Percentiles rank a stretch among this genome's conserved stretches.
phyloP scores from a whole-genome alignment of 1,140 invertebrate genomes.

The Belonocnema kinseyi region DNA sequence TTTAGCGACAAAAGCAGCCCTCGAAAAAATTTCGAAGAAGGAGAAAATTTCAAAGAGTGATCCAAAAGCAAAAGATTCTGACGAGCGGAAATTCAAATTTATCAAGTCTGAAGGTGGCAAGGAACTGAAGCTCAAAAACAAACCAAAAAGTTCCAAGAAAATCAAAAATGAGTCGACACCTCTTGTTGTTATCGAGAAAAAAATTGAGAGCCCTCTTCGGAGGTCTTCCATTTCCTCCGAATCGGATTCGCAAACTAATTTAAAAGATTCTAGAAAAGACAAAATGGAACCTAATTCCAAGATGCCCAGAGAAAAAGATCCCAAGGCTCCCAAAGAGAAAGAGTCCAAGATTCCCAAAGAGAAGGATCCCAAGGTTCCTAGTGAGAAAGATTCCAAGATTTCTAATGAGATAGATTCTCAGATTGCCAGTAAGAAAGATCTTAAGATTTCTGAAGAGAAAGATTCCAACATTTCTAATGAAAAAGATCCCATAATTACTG shows the following conservation, averaged over 20 bases:
- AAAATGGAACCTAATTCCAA: background rate
- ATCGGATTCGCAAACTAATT: constrained; percentile 1
- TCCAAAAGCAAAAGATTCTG: constrained; percentile 16
- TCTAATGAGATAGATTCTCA: too few species aligned
- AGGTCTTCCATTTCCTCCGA: constrained; percentile 3
- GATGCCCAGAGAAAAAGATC: constrained; percentile 1
- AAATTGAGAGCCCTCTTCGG: background rate
- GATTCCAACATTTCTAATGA: too few species aligned
- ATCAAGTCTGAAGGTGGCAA: constrained; percentile 66
- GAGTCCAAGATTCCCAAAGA: too few species aligned
- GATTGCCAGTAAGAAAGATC: too few species aligned
- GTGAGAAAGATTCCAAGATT: too few species aligned
- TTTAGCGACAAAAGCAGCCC: background rate
- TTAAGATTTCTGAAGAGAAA: too few species aligned
- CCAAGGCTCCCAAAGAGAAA: too few species aligned
- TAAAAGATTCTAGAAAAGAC: background rate
- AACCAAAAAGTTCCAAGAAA: constrained; percentile 43
- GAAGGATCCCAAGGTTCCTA: too few species aligned
- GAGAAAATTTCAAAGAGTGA: constrained; percentile 34
- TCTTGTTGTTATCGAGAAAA: constrained; percentile 1
- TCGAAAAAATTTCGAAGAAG: background rate
- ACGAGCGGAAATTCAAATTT: constrained; percentile 55
- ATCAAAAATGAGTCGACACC: constrained; percentile 39
- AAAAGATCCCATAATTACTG: too few species aligned
- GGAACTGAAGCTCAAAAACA: constrained; percentile 61